Conservation (phyloP, 2,797 vertebrate genomes). For the Chloroceryle amazona region DNA sequence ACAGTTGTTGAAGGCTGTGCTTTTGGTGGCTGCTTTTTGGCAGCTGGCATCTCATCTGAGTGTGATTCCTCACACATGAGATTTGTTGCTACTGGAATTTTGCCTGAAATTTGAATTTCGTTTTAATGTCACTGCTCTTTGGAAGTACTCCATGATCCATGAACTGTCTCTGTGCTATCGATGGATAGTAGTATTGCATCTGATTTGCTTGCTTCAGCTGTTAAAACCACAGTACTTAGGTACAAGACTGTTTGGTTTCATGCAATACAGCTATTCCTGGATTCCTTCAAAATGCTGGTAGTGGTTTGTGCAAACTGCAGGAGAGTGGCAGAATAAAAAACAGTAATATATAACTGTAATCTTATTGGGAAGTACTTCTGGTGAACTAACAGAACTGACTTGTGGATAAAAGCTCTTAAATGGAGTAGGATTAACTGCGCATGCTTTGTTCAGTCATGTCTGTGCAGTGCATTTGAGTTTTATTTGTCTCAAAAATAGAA, state of each 20-base stretch:
- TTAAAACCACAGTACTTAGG: not conserved
- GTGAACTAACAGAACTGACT: not conserved
- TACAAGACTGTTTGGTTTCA: not conserved
- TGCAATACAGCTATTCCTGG: not conserved
- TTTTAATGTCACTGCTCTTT: not conserved
- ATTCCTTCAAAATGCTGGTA: not conserved
- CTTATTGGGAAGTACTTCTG: not conserved
- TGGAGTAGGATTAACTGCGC: not conserved
- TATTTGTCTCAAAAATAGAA: constrained; percentile 7
- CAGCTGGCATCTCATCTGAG: not conserved
- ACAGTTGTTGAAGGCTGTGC: not conserved
- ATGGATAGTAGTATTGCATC: not conserved
- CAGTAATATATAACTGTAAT: not conserved
- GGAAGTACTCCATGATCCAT: not conserved
- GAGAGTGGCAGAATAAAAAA: rapidly evolving
- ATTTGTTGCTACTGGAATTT: not conserved
- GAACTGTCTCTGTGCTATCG: not conserved
- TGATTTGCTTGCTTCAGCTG: not conserved
- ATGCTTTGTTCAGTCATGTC: not conserved
- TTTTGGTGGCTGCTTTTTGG: not conserved
- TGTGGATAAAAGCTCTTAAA: not conserved
- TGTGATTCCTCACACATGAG: not conserved
- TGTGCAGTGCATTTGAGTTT: not conserved
- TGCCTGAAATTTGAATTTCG: not conserved
- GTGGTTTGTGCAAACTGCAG: not conserved